Conservation (phyloP, 2,888 invertebrate genomes). For the Syrphus vitripennis region DNA sequence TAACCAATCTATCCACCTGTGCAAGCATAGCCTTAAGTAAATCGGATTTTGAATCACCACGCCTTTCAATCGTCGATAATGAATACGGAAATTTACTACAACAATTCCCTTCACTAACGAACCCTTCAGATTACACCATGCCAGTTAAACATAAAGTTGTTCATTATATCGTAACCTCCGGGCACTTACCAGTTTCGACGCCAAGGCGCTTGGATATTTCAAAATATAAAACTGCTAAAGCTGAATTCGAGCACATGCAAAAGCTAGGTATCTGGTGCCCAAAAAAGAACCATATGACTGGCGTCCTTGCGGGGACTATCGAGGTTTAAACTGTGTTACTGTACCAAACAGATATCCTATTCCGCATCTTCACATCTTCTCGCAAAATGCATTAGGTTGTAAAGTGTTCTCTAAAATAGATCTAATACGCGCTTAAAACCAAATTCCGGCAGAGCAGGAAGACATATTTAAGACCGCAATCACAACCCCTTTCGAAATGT, state of each 20-base stretch:
- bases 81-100: background rate
- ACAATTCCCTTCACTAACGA: background rate
- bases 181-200: background rate
- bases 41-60: background rate
- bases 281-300: slow-evolving; percentile 53
- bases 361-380: background rate
- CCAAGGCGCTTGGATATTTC: background rate
- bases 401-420: slow-evolving; percentile 63
- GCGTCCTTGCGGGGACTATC: slow-evolving; percentile 74
- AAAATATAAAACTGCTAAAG: slow-evolving; percentile 56
- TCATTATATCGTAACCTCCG: background rate
- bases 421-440: slow-evolving; percentile 74
- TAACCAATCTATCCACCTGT: background rate
- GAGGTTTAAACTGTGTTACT: background rate
- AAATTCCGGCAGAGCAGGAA: background rate
- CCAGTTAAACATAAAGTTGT: slow-evolving; percentile 2
- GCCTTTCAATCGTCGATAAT: background rate
- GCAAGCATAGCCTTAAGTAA: background rate
- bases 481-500: background rate
- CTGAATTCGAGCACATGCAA: slow-evolving; percentile 34
- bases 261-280: slow-evolving; percentile 33
- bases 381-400: slow-evolving; percentile 52
- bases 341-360: background rate
- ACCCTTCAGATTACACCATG: background rate
- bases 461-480: background rate